Conservation (phyloP, 2,888 invertebrate genomes). For the Mongoloraphidia duomilia region DNA sequence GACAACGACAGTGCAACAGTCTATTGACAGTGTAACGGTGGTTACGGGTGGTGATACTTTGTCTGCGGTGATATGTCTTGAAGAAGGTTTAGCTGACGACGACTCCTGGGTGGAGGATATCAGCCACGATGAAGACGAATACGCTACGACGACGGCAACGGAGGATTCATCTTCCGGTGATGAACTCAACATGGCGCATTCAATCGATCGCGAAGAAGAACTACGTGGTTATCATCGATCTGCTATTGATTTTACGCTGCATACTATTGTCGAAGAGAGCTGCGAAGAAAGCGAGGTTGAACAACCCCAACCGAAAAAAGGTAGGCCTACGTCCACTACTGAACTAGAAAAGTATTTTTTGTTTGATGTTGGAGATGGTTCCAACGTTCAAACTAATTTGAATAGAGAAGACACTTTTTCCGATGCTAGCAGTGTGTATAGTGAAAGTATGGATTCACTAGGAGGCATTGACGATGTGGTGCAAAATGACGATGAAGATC, state of each 20-base stretch:
- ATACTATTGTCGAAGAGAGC: slow-evolving; percentile 87
- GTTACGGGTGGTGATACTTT: slow-evolving; percentile 55
- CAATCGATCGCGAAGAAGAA: slow-evolving; percentile 59
- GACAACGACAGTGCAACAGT: slow-evolving; percentile 17
- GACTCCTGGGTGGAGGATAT: slow-evolving; percentile 87
- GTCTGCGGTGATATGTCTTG: slow-evolving; percentile 58
- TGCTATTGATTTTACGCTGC: slow-evolving; percentile 76
- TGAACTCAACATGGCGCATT: slow-evolving; percentile 29
- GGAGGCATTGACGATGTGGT: slow-evolving; percentile 37
- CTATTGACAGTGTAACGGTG: slow-evolving; percentile 44
- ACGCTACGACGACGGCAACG: slow-evolving; percentile 44
- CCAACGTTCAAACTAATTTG: slow-evolving; percentile 30
- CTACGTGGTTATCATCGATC: slow-evolving; percentile 69
- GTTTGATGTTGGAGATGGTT: slow-evolving; percentile 67
- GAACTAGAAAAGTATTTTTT: slow-evolving; percentile 85
- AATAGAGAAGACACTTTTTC: slow-evolving; percentile 50
- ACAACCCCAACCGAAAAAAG: slow-evolving; percentile 37
- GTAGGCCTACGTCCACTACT: slow-evolving; percentile 59
- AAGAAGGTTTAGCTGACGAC: slow-evolving; percentile 78
- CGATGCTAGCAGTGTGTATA: slow-evolving; percentile 75
- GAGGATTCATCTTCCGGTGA: slow-evolving; percentile 47
- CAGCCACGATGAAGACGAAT: slow-evolving; percentile 60
- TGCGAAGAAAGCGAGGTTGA: slow-evolving; percentile 87
- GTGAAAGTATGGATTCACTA: slow-evolving; percentile 65
- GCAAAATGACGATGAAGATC: slow-evolving; percentile 33